Base-by-base conservation (phyloP, 2,888 invertebrate genomes). In the Cheiracanthium punctorium region DNA sequence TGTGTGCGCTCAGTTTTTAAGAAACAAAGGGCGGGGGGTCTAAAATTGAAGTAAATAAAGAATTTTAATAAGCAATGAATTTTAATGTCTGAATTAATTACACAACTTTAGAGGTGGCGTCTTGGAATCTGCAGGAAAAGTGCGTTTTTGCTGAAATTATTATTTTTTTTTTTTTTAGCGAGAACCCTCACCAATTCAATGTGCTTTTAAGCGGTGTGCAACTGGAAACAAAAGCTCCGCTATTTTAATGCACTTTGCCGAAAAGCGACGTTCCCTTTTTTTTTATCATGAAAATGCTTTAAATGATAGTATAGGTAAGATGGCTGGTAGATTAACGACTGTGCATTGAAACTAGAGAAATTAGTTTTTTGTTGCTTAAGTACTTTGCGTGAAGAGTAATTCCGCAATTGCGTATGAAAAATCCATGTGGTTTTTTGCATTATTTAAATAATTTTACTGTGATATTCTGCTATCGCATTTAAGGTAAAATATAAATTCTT, bases 21-120 rank as follows among this genome's bases (percentile, higher is more conserved):
- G 37, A 37, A 48, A 37, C 4, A 37, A 37, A 37, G 37, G 4
- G 37, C 7, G 37, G 10, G 43, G 43, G 43, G n/a, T 14, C 17
- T 17, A 48, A 17, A 10, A 17, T 48, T 17, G 43, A 48, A 24
- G 24, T 24, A 24, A 58, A 58, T 58, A 58, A 58, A 58, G 58
- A 58, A 58, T 24, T 58, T 58, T 58, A 58, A 58, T 58, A 20
- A 58, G 58, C 58, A 24, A 58, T 58, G 58, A 58, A 58, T 58
- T 58, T 58, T 58, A 58, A 58, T 58, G 58, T 58, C 24, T 58
- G 24, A 58, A 24, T 58, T 24, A 58, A 48, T 48, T 48, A 48
- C 17, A 48, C 43, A 48, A 48, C 43, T 48, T 48, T 48, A 17
- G 14, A 48, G 43, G 17, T 48, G 7, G 43, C 17, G 43, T 48